Evolutionary conservation across 2,113 vertebrate species (phyloP).

Genomic region (Carollia perspicillata): DNA sequence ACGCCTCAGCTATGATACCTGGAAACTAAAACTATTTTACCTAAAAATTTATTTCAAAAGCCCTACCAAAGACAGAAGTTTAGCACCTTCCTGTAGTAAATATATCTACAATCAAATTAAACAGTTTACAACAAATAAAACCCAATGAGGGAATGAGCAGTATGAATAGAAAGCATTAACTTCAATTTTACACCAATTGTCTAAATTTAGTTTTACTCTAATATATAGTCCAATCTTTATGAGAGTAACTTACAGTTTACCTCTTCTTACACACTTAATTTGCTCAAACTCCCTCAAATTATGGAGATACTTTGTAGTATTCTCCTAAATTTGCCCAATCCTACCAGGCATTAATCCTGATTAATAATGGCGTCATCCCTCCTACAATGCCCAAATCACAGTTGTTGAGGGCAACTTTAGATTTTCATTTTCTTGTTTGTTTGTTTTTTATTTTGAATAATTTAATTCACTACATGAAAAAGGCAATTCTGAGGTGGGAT

Average conservation of each 20-base stretch:
- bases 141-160: background rate
- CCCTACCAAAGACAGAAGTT: background rate
- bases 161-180: background rate
- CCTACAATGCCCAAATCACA: background rate
- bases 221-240: background rate
- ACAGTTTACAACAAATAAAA: background rate
- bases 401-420: background rate
- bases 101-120: background rate
- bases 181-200: background rate
- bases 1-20: background rate
- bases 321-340: background rate
- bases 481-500: background rate
- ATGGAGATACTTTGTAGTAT: background rate
- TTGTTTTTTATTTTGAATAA: background rate
- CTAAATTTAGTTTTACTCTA: background rate
- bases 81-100: background rate
- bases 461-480: background rate
- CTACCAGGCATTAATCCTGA: background rate
- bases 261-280: background rate
- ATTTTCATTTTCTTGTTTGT: background rate
- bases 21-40: background rate
- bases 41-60: background rate
- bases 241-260: background rate
- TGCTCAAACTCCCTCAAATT: background rate
- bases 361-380: background rate